phyloP scores from a whole-genome alignment of 1,140 invertebrate genomes.

The Drosophila virilis region DNA sequence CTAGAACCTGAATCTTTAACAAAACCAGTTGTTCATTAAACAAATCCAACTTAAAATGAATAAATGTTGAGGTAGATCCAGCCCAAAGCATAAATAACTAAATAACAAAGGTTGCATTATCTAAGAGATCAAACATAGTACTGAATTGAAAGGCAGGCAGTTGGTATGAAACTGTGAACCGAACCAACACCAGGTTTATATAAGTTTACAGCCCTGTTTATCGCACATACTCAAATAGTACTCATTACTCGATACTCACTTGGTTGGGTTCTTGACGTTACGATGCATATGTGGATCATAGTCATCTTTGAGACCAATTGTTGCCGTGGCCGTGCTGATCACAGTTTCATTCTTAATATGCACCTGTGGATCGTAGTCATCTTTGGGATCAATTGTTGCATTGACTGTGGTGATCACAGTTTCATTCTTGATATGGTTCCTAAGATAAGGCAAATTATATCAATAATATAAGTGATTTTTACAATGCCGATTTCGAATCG shows the following conservation, averaged over 20 bases:
- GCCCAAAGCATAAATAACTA: no score
- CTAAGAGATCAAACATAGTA: neutral
- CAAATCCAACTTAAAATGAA: no score
- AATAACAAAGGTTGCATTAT: no score
- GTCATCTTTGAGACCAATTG: conserved; percentile 73
- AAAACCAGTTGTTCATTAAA: no score
- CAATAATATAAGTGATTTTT: conserved; percentile 53
- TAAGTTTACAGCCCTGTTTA: no score
- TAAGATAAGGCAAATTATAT: conserved; percentile 19
- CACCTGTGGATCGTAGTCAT: conserved; percentile 87
- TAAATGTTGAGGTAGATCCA: no score
- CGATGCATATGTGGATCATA: conserved; percentile 88
- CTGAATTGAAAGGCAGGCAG: no score
- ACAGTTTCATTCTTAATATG: conserved; percentile 86
- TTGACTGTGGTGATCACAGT: conserved; percentile 32
- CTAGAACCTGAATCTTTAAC: no score
- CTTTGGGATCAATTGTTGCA: conserved; percentile 42
- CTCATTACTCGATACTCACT: conserved; percentile 85
- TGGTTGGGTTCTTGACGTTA: conserved; percentile 88
- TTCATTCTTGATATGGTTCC: conserved; percentile 49
- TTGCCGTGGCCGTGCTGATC: conserved; percentile 18
- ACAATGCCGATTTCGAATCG: conserved; percentile 12
- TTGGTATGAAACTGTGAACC: no score
- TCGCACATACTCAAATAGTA: no score
- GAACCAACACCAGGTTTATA: no score